Conservation (phyloP, 2,888 invertebrate genomes). For the Drosophila borborema region DNA sequence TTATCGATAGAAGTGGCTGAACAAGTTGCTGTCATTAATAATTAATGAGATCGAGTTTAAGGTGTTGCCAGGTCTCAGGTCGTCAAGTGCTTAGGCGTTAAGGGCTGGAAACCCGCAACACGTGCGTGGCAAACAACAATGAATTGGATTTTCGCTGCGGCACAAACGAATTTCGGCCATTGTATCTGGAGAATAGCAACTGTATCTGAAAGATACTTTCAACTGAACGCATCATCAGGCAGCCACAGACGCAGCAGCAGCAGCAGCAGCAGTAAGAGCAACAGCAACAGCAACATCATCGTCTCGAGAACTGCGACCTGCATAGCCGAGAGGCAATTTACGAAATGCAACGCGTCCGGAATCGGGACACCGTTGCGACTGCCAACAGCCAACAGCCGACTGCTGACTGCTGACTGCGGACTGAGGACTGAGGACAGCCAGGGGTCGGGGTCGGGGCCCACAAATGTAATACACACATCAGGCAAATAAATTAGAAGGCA, state of each 20-base stretch:
- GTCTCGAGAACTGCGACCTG: conserved; percentile 38
- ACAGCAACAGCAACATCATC: conserved; percentile 35
- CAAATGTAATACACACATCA: conserved; percentile 80
- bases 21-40: conserved; percentile 37
- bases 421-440: background rate
- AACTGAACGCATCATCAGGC: conserved; percentile 48
- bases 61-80: conserved; percentile 15
- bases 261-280: conserved; percentile 50
- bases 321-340: conserved; percentile 68
- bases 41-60: conserved; percentile 44
- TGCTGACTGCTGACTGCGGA: background rate
- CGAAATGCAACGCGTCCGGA: conserved; percentile 59
- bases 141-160: conserved; percentile 37
- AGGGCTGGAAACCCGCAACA: conserved; percentile 24
- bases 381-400: background rate
- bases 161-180: conserved; percentile 51
- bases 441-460: conserved; percentile 25
- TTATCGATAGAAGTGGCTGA: background rate
- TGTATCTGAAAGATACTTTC: conserved; percentile 52
- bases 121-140: conserved; percentile 37
- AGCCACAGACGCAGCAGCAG: conserved; percentile 31
- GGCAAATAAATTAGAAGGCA: conserved; percentile 82
- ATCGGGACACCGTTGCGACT: conserved; percentile 34
- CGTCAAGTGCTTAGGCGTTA: conserved; percentile 20
- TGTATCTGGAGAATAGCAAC: conserved; percentile 43